Conservation (phyloP, 2,888 invertebrate species). For the Aleiodes leptofemur region DNA sequence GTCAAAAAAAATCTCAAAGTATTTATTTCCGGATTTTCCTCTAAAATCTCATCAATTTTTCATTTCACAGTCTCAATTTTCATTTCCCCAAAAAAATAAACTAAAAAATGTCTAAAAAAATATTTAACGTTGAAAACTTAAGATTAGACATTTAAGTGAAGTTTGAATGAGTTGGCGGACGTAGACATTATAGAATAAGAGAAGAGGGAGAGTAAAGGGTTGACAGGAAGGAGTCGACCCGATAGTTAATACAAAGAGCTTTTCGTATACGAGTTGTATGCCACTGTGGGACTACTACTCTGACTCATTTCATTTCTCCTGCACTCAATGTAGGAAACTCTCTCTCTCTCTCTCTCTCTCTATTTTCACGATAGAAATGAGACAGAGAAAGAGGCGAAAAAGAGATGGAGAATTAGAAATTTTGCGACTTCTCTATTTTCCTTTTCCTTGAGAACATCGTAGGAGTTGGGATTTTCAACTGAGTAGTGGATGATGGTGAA, state of each 20-base stretch:
- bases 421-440: conserved; percentile 53
- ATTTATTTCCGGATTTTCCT: too few species aligned
- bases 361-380: conserved; percentile 11
- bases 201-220: conserved; percentile 60
- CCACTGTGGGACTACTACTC: conserved; percentile 56
- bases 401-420: background rate
- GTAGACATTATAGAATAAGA: conserved; percentile 42
- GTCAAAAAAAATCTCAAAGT: too few species aligned
- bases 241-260: conserved; percentile 73
- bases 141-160: conserved; percentile 33
- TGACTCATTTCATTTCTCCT: conserved; percentile 54
- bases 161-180: conserved; percentile 46
- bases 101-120: background rate
- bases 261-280: conserved; percentile 66
- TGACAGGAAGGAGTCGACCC: conserved; percentile 60
- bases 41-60: too few species aligned
- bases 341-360: conserved; percentile 29
- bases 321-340: conserved; percentile 38
- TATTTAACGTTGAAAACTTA: conserved; percentile 21
- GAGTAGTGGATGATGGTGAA: conserved; percentile 39
- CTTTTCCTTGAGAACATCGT: conserved; percentile 29
- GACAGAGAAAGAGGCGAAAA: background rate
- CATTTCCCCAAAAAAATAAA: too few species aligned
- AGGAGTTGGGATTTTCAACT: conserved; percentile 13
- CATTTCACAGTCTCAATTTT: background rate